These are phyloP conservation scores for Elegia similella DNA, from an alignment of 2,888 invertebrate genomes.

Conservation along the genomic window DNA sequence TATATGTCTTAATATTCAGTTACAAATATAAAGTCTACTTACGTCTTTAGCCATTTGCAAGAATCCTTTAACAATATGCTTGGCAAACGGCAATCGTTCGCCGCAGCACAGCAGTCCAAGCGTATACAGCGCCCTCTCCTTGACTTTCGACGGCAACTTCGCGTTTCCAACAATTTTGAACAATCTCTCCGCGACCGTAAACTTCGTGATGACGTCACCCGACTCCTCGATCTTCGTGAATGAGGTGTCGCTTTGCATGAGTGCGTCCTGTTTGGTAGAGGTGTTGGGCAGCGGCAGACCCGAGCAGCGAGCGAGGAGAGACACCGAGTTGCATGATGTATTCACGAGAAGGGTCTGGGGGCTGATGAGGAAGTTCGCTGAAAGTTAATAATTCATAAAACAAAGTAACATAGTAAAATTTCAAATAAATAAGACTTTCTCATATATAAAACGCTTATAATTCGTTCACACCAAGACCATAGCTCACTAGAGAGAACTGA, in stretches of 20 bases:
- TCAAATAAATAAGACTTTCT: background rate
- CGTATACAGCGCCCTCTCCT: slow-evolving; percentile 89
- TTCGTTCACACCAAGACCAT: too few relatives aligned
- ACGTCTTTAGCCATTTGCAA: slow-evolving; percentile 90
- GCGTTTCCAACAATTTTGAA: slow-evolving; percentile 87
- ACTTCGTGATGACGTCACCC: slow-evolving; percentile 81
- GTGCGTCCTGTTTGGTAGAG: slow-evolving; percentile 57
- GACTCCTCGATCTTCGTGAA: slow-evolving; percentile 49
- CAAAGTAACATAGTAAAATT: slow-evolving; percentile 3
- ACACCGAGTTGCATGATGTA: slow-evolving; percentile 86
- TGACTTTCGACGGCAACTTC: slow-evolving; percentile 86
- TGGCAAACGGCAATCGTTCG: slow-evolving; percentile 87
- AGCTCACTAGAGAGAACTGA: too few relatives aligned
- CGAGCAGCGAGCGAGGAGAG: slow-evolving; percentile 86
- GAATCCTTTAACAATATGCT: slow-evolving; percentile 88
- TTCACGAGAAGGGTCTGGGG: slow-evolving; percentile 83
- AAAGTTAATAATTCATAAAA: slow-evolving; percentile 36
- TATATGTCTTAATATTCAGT: too few relatives aligned
- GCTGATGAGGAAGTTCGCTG: slow-evolving; percentile 85
- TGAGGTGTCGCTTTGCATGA: slow-evolving; percentile 55
- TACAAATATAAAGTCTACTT: too few relatives aligned
- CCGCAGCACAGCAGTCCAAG: slow-evolving; percentile 92
- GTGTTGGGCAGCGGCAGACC: slow-evolving; percentile 84
- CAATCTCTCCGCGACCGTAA: slow-evolving; percentile 85
- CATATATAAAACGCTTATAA: slow-evolving; percentile 21